These are phyloP conservation scores for Pterobdella sp. DNA, from an alignment of 2,888 invertebrate genomes.

Conservation along the genomic window DNA sequence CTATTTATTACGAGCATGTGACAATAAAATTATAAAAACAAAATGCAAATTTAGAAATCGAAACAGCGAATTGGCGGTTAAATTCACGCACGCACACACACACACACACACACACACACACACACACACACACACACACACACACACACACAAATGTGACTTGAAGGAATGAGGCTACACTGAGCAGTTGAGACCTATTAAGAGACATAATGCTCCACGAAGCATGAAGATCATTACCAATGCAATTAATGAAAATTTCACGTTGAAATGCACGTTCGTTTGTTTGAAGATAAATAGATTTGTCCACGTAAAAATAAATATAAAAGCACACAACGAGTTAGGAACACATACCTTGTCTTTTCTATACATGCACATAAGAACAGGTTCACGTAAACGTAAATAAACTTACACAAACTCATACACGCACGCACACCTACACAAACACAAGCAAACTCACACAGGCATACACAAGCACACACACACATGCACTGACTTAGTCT, in stretches of 20 bases:
- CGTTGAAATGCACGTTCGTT: no score
- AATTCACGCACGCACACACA: not conserved
- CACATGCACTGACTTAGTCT: not conserved
- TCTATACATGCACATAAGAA: not conserved
- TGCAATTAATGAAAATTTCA: no score
- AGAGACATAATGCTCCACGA: no score
- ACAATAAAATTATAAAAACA: not conserved
- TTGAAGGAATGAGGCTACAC: no score
- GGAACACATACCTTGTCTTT: not conserved
- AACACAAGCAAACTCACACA: not conserved
- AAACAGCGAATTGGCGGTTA: no score
- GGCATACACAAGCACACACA: not conserved
- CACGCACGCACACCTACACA: not conserved
- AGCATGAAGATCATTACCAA: no score
- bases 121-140: conserved; percentile 2
- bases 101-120: not conserved
- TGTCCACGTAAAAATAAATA: not conserved
- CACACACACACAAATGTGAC: not conserved
- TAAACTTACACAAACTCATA: not conserved
- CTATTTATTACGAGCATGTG: not conserved
- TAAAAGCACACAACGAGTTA: not conserved
- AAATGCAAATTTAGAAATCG: no score
- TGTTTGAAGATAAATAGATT: not conserved
- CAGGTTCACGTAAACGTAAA: not conserved
- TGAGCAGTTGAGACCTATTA: no score